Percentiles rank a stretch among this genome's conserved stretches.
These are phyloP conservation scores for Grus americana DNA, from an alignment of 2,113 vertebrate species.

Conservation along the genomic window DNA sequence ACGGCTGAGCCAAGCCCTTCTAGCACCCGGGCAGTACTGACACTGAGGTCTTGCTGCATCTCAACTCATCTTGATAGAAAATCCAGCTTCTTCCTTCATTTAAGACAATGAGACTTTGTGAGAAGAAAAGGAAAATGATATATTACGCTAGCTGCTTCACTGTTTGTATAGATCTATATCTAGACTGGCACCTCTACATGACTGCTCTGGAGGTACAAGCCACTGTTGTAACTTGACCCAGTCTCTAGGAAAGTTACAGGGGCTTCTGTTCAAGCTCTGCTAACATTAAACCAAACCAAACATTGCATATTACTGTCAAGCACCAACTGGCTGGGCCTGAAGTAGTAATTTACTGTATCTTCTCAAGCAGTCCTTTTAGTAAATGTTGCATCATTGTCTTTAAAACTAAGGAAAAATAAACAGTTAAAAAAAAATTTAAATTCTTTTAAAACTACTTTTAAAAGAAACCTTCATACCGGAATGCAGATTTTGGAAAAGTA, in stretches of 20 bases:
- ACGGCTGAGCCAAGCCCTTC: not conserved
- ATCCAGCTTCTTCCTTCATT: not conserved
- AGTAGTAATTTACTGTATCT: not conserved
- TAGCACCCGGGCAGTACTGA: fast-evolving
- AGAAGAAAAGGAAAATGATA: not conserved
- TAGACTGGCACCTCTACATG: not conserved
- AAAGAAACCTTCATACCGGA: not conserved
- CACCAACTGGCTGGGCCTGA: not conserved
- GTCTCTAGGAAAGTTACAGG: not conserved
- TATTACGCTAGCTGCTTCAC: not conserved
- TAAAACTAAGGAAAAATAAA: not conserved
- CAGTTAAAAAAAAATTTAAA: not conserved
- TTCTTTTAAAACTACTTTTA: not conserved
- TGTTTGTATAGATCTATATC: not conserved
- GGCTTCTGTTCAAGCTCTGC: not conserved
- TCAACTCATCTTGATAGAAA: not conserved
- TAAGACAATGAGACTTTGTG: not conserved
- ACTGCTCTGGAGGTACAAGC: not conserved
- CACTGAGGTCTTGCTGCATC: not conserved
- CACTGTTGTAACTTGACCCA: not conserved
- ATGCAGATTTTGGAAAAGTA: not conserved
- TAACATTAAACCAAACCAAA: not conserved
- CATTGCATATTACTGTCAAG: not conserved
- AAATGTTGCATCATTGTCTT: not conserved
- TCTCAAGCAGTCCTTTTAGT: not conserved